phyloP scores from a whole-genome alignment of 2,888 invertebrate genomes.

The Drosophila atripex region DNA sequence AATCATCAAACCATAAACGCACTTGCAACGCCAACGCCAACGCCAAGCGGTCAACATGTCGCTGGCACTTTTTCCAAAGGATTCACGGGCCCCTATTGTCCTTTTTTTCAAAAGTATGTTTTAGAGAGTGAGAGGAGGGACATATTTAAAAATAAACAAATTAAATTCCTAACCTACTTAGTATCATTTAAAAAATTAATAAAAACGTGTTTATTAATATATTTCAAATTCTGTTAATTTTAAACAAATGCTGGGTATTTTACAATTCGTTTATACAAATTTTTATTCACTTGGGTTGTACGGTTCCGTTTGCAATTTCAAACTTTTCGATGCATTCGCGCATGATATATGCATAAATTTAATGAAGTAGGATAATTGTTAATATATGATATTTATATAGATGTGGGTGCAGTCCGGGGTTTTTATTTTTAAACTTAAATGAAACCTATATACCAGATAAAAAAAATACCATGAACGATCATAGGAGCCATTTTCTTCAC shows the following conservation, averaged over 20 bases:
- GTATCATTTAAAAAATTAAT: too few species aligned
- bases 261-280: neutral
- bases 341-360: constrained; percentile 70
- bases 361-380: constrained; percentile 75
- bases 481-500: neutral
- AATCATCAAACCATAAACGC: constrained; percentile 84
- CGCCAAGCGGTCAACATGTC: constrained; percentile 46
- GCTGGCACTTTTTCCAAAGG: constrained; percentile 32
- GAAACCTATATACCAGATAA: constrained; percentile 1
- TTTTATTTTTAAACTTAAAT: neutral
- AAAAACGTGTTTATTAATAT: neutral
- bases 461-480: neutral
- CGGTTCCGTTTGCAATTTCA: constrained; percentile 54
- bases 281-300: constrained; percentile 23
- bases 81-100: constrained; percentile 31
- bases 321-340: constrained; percentile 51
- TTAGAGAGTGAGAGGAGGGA: neutral
- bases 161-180: too few species aligned
- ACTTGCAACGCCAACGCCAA: constrained; percentile 67
- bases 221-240: too few species aligned
- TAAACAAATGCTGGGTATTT: neutral
- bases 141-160: neutral
- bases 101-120: constrained; percentile 5
- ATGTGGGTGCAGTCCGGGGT: constrained; percentile 1
- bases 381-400: constrained; percentile 48